Percentiles rank a stretch among this genome's conserved stretches.
These are phyloP conservation scores for Spodoptera litura DNA, from an alignment of 1,140 invertebrate species.

Conservation along the genomic window DNA sequence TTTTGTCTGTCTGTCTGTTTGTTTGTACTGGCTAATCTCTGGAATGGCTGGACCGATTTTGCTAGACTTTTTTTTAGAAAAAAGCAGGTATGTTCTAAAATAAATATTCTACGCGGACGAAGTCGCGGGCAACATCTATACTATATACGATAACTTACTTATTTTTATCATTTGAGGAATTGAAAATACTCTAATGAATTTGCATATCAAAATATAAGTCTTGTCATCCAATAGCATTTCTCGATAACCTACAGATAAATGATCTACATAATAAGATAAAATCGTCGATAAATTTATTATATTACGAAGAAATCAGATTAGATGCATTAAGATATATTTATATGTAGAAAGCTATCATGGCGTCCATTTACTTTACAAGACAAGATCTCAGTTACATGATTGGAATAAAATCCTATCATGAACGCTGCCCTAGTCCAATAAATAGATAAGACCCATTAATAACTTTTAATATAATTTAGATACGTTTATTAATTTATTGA, in stretches of 20 bases:
- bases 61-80: no score
- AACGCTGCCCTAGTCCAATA: conserved; percentile 8
- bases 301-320: conserved; percentile 1
- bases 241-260: conserved; percentile 24
- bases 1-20: no score
- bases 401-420: conserved; percentile 4
- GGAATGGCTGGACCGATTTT: no score
- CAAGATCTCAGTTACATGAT: neutral
- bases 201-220: neutral
- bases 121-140: no score
- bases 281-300: neutral
- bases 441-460: neutral
- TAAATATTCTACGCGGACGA: no score
- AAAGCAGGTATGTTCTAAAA: no score
- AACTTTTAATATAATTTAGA: conserved; percentile 6
- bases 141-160: no score
- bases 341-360: neutral
- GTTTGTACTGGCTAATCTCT: no score
- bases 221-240: neutral
- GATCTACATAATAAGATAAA: conserved; percentile 25
- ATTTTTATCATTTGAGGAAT: no score
- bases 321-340: conserved; percentile 9
- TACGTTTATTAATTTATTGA: conserved; percentile 6
- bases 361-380: conserved; percentile 18
- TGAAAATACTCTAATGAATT: no score